Percentiles rank a stretch among this genome's conserved stretches.
Conservation (phyloP, 2,888 invertebrate genomes). For the Lamellibrachia columna region DNA sequence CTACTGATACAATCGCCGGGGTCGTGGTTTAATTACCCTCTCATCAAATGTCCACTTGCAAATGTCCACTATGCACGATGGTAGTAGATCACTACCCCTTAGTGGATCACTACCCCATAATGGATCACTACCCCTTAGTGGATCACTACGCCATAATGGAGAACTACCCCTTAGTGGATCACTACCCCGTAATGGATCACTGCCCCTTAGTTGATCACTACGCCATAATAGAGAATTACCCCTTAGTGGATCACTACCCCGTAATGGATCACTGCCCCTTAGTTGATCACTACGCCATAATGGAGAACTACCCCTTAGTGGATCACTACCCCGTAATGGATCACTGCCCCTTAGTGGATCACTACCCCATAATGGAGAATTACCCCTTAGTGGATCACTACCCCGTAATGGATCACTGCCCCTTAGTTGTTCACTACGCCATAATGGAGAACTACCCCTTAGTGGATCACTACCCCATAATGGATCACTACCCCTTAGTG, state of each 20-base stretch:
- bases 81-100: no score
- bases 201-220: no score
- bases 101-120: not conserved
- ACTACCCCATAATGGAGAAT: not conserved
- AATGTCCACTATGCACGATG: not conserved
- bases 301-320: not conserved
- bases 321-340: not conserved
- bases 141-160: not conserved
- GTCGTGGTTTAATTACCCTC: constrained; percentile 9
- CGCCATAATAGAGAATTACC: no score
- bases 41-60: not conserved
- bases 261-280: no score
- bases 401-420: not conserved
- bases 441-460: not conserved
- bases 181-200: no score
- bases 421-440: not conserved
- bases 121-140: not conserved
- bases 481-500: not conserved
- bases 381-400: no score
- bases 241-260: no score
- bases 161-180: no score
- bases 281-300: no score
- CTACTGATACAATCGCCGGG: not conserved
- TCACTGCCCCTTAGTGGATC: not conserved
- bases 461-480: no score